Base-by-base conservation (phyloP, 2,113 vertebrate genomes). In the Australoheros scitulus region DNA sequence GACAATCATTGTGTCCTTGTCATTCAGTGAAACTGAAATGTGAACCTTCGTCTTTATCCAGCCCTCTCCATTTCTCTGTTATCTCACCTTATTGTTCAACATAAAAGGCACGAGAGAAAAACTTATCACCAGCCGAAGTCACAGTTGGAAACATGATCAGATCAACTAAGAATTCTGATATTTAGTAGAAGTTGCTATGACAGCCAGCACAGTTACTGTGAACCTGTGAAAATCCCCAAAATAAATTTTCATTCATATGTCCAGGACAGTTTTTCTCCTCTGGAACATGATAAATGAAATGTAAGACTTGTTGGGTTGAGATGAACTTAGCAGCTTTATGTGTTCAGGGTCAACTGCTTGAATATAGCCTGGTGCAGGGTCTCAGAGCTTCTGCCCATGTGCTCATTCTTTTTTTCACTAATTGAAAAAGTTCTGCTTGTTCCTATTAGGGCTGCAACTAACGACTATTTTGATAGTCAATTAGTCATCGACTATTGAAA, bases 1-100 rank as follows among this genome's bases (percentile, higher is more conserved):
- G 75, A 80, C 84, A 81, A 72, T 87, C 84, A 84, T 87, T 92
- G 86, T 93, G 81, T 88, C 86, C 77, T 80, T 91, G 89, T 89
- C 87, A 81, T 86, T 87, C 59, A 88, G 60, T 60, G 77, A 59
- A 79, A 87, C 84, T 91, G 86, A 93, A 93, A 94, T 85, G 70
- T 87, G 81, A 93, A 59, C 83, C 86, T 83, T 56, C 36, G 34
- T 68, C 74, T 87, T 74, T 59, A 81, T 55, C 32, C 43, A 4
- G 50, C 41, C 20, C 65, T 82, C 72, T 80, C 59, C n/a, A 11
- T 83, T 61, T 65, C 77, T 63, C 26, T 47, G 76, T 78, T 76
- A 81, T 82, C 84, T 83, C 72, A 52, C 56, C 20, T 84, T 22
- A 60, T 80, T 90, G 60, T 89, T 83, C 18, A 26, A 86, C 65